phyloP scores from a whole-genome alignment of 2,888 invertebrate genomes.

The Odontothrips loti region DNA sequence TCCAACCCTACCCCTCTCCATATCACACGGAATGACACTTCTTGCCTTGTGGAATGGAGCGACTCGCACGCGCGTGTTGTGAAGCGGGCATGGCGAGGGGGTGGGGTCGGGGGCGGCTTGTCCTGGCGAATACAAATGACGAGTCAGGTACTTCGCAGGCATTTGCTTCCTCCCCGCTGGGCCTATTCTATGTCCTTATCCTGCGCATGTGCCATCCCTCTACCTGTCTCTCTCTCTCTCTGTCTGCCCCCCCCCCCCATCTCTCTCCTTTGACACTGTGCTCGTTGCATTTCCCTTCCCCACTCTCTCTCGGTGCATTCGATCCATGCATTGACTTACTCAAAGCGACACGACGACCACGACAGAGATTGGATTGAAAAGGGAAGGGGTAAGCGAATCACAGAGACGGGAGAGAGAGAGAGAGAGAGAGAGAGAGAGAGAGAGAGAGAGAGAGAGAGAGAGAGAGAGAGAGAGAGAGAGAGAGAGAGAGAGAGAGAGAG shows the following conservation, averaged over 20 bases:
- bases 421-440: too few relatives aligned
- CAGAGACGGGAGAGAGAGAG: too few relatives aligned
- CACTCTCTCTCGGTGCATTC: too few relatives aligned
- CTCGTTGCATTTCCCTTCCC: too few relatives aligned
- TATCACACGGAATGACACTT: neutral
- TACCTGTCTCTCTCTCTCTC: slow-evolving; percentile 16
- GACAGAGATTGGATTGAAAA: neutral
- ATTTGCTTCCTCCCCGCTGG: neutral
- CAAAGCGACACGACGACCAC: neutral
- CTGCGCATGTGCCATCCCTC: neutral
- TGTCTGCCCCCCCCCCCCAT: slow-evolving; percentile 3
- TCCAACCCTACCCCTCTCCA: neutral
- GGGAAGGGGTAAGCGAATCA: too few relatives aligned
- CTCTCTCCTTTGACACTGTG: too few relatives aligned
- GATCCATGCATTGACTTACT: too few relatives aligned
- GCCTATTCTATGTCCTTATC: neutral
- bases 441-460: too few relatives aligned
- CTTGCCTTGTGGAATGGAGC: neutral
- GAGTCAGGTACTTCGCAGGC: neutral
- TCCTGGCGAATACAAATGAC: neutral
- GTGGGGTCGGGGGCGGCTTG: neutral
- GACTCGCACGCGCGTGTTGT: neutral
- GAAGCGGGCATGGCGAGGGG: neutral
- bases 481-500: too few relatives aligned
- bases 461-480: too few relatives aligned